Base-by-base conservation (phyloP, 1,140 invertebrate genomes). In the Trichonephila clavipes region DNA sequence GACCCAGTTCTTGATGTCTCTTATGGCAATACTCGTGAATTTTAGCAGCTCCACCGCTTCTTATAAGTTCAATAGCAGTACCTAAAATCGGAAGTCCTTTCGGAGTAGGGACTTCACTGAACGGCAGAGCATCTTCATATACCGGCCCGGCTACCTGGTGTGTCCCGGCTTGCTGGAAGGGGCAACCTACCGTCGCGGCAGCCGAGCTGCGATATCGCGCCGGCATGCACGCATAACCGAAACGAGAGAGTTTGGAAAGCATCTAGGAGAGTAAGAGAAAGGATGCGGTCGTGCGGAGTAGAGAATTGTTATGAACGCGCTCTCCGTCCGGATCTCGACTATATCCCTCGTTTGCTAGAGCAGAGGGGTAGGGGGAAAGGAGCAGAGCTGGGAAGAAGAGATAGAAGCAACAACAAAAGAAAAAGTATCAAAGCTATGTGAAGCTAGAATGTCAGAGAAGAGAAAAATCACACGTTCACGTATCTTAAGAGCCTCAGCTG, bases 11-110 rank as follows among this genome's bases (percentile, higher is more conserved):
- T 92, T 96, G 96, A 95, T 99, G 98, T 21, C 97, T 94, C 28
- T 95, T 95, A 95, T 98, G 97, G 58, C 98, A 97, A 95, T 98
- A 98, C 95, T 97, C 96, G 95, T 98, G 97, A 6, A 98, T 94
- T 91, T 96, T 95, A 40, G 96, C 95, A 5, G 96, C 95, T 28
- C 96, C 96, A 18, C 97, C 97, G 19, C 96, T 95, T n/a, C 95
- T 95, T 21, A 97, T 95, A 7, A 97, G 94, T 90, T 96, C 96
- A 40, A 97, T 95, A 24, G 96, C 95, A 18, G 96, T 97, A 4
- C 97, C 97, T 12, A 97, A 93, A 0, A 97, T 4, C 8, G 97
- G 97, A 34, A 97, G 94, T 4, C 96, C 96, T 93, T 95, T 96
- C 0, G 96, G 95, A 6, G 95, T 90, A 1, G 96, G 96, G 66